These are phyloP conservation scores for Diarsia brunnea DNA, from an alignment of 2,888 invertebrate genomes.

Conservation along the genomic window DNA sequence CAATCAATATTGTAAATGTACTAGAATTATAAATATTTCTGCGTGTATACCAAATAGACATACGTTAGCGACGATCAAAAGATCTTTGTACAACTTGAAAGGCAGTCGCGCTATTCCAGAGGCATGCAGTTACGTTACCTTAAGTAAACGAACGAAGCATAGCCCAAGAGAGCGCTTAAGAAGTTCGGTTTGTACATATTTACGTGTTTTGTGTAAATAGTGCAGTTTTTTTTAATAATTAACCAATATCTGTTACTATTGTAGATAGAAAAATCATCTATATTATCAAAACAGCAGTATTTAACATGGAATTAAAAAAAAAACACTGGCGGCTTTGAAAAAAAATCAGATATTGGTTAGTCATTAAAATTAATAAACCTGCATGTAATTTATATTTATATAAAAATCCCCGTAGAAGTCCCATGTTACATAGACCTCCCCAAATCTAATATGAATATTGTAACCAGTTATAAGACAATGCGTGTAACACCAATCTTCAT, in stretches of 20 bases:
- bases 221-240: conserved; percentile 20
- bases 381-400: conserved; percentile 35
- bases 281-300: neutral
- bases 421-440: conserved; percentile 43
- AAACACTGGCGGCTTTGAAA: neutral
- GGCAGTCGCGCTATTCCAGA: neutral
- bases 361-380: conserved; percentile 16
- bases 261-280: neutral
- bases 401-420: conserved; percentile 37
- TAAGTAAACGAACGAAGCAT: neutral
- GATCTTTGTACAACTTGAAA: conserved; percentile 1
- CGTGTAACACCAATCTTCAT: conserved; percentile 43
- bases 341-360: neutral
- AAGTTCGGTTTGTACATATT: conserved; percentile 41
- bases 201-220: conserved; percentile 46
- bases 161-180: conserved; percentile 3
- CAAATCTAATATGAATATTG: conserved; percentile 22
- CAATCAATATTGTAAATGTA: too few species aligned
- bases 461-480: conserved; percentile 22
- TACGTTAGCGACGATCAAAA: conserved; percentile 1
- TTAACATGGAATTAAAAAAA: neutral
- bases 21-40: too few species aligned
- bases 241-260: neutral
- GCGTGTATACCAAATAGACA: too few species aligned
- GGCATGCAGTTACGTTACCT: neutral